Percentiles rank a stretch among this genome's conserved stretches.
Evolutionary conservation across 1,140 invertebrate genomes (phyloP).

Genomic region (Hestina assimilis): DNA sequence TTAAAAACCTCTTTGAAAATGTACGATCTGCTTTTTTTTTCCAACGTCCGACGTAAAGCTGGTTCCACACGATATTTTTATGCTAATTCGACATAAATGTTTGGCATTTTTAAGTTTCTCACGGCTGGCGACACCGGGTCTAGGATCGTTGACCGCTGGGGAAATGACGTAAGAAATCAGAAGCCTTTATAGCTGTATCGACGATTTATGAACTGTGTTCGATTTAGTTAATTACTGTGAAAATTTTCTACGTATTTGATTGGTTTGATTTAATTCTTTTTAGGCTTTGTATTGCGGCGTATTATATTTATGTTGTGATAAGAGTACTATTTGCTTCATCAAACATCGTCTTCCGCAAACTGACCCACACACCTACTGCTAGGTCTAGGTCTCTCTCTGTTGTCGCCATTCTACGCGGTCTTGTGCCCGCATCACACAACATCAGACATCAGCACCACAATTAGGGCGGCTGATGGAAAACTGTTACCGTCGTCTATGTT

Average conservation of each 20-base stretch:
- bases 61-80: slow-evolving; percentile 47
- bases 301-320: too few species aligned
- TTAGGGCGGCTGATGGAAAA: too few species aligned
- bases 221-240: slow-evolving; percentile 21
- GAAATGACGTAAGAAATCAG: slow-evolving; percentile 39
- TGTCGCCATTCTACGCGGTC: too few species aligned
- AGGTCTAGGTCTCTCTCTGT: too few species aligned
- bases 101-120: slow-evolving; percentile 49
- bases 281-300: not conserved
- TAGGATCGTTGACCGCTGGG: slow-evolving; percentile 53
- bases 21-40: slow-evolving; percentile 29
- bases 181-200: slow-evolving; percentile 27
- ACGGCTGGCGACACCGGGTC: slow-evolving; percentile 62
- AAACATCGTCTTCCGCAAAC: too few species aligned
- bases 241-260: slow-evolving; percentile 20
- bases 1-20: slow-evolving; percentile 27
- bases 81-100: slow-evolving; percentile 50
- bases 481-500: too few species aligned
- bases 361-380: too few species aligned
- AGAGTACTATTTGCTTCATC: too few species aligned
- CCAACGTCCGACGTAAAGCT: slow-evolving; percentile 22
- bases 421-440: too few species aligned
- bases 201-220: slow-evolving; percentile 22
- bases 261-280: not conserved
- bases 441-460: too few species aligned